phyloP scores from a whole-genome alignment of 1,140 invertebrate species.

The Anadara kagoshimensis region DNA sequence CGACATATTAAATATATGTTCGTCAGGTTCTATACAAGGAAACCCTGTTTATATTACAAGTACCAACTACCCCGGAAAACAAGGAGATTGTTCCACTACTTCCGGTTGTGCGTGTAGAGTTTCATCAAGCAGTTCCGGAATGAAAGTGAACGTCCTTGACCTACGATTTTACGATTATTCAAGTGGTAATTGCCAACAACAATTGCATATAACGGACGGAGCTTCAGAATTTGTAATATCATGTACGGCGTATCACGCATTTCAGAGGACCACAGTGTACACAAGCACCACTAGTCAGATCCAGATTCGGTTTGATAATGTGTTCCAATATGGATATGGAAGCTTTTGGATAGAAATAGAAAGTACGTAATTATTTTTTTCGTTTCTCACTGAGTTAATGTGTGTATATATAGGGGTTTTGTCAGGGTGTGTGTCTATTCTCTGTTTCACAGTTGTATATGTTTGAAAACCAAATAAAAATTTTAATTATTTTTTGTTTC shows the following conservation, averaged over 20 bases:
- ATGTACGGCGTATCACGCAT: conserved; percentile 6
- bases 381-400: no score
- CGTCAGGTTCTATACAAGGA: neutral
- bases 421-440: no score
- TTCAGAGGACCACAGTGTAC: conserved; percentile 1
- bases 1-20: no score
- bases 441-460: no score
- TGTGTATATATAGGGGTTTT: no score
- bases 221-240: neutral
- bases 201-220: conserved; percentile 3
- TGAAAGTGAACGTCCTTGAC: conserved; percentile 3
- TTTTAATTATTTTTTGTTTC: no score
- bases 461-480: no score
- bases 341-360: conserved; percentile 8
- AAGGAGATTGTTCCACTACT: conserved; percentile 5
- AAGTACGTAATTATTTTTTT: no score
- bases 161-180: neutral
- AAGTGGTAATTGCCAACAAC: conserved; percentile 1
- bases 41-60: conserved; percentile 3
- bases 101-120: conserved; percentile 1
- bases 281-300: neutral
- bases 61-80: conserved; percentile 1
- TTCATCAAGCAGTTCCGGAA: conserved; percentile 2
- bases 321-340: neutral
- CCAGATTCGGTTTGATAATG: conserved; percentile 1